Percentiles rank a stretch among this genome's conserved stretches.
These are phyloP conservation scores for Oreocharis arfaki DNA, from an alignment of 2,113 vertebrate genomes.

Conservation along the genomic window DNA sequence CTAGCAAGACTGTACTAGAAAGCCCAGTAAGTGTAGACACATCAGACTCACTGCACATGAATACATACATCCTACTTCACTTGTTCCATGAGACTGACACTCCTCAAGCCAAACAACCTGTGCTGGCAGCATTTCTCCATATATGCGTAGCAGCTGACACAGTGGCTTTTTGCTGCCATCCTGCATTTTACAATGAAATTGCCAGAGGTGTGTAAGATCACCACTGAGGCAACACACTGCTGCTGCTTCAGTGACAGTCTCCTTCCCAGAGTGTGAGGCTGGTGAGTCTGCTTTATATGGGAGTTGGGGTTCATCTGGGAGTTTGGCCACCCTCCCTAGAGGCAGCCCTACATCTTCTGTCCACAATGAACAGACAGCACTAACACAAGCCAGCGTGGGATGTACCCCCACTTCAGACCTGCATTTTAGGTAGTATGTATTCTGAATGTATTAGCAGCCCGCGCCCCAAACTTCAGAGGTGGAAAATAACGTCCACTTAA, in stretches of 20 bases:
- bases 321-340: neutral
- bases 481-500: neutral
- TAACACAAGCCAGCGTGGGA: neutral
- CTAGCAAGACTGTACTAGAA: neutral
- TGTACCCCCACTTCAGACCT: neutral
- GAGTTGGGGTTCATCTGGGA: neutral
- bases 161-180: neutral
- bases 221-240: neutral
- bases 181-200: neutral
- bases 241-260: neutral
- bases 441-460: neutral
- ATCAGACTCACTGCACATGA: neutral
- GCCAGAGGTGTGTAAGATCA: neutral
- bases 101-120: neutral
- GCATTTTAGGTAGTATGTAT: neutral
- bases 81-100: neutral
- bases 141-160: neutral
- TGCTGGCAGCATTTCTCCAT: neutral
- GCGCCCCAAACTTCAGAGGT: neutral
- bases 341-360: neutral
- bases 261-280: neutral
- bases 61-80: neutral
- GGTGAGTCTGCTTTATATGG: accelerated
- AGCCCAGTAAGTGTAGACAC: neutral
- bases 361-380: neutral